A percentile compares a stretch with the other conserved stretches of the same genome.
Conservation (phyloP, 2,888 invertebrate species). For the Parochlus steinenii region DNA sequence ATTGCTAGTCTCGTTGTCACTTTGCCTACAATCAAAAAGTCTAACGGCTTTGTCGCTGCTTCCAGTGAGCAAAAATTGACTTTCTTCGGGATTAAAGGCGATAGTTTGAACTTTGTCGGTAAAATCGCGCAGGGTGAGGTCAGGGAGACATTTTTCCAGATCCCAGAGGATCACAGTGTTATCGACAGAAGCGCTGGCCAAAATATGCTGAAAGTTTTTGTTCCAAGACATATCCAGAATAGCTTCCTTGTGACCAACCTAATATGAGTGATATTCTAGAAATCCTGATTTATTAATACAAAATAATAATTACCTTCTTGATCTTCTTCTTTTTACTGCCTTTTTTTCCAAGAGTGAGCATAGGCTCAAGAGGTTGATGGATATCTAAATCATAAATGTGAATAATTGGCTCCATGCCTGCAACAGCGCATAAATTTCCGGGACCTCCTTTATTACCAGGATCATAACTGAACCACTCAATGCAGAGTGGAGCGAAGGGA, state of each 20-base stretch:
- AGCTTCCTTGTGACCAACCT: constrained; percentile 76
- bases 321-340: constrained; percentile 56
- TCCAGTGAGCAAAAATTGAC: constrained; percentile 67
- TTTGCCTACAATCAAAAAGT: constrained; percentile 73
- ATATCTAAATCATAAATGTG: constrained; percentile 96
- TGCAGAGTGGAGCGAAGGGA: constrained; percentile 75
- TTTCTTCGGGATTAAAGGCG: constrained; percentile 68
- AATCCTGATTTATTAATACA: no score
- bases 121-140: constrained; percentile 55
- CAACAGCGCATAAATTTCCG: constrained; percentile 81
- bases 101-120: constrained; percentile 72
- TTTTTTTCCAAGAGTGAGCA: constrained; percentile 59
- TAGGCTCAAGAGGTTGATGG: constrained; percentile 79
- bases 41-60: constrained; percentile 65
- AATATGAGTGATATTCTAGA: no score
- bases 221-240: constrained; percentile 90
- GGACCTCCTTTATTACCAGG: constrained; percentile 46
- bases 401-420: constrained; percentile 82
- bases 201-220: constrained; percentile 56
- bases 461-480: constrained; percentile 88
- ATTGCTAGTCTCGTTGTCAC: constrained; percentile 32
- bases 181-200: constrained; percentile 91
- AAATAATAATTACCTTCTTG: no score
- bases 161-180: constrained; percentile 82
- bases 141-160: constrained; percentile 60